Percentiles rank a stretch among this genome's conserved stretches.
phyloP scores from a whole-genome alignment of 2,888 invertebrate species.

The Agapetus fuscipes region DNA sequence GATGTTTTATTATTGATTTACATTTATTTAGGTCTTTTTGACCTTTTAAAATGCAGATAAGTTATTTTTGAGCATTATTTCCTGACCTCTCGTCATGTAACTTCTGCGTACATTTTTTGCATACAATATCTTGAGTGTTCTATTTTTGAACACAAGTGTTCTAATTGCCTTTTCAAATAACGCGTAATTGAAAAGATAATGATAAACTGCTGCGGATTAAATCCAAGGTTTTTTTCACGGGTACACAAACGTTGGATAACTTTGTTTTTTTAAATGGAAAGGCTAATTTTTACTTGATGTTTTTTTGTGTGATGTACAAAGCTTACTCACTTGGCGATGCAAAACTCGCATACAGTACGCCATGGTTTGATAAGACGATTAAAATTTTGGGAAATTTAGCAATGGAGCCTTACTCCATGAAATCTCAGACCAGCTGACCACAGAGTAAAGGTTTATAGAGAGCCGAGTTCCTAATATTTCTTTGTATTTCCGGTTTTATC shows the following conservation, averaged over 20 bases:
- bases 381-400: conserved; percentile 1
- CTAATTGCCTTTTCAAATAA: background rate
- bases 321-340: conserved; percentile 58
- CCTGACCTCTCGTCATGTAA: too few relatives aligned
- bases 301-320: background rate
- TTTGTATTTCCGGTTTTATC: too few relatives aligned
- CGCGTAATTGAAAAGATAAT: background rate
- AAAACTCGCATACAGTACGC: conserved; percentile 70
- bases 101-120: too few relatives aligned
- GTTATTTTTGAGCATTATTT: too few relatives aligned
- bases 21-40: background rate
- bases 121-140: too few relatives aligned
- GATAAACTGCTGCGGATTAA: background rate
- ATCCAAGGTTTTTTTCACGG: background rate
- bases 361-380: conserved; percentile 40
- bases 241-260: background rate
- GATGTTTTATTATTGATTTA: background rate
- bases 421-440: too few relatives aligned
- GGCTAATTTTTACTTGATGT: background rate
- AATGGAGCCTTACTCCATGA: too few relatives aligned
- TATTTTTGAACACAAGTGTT: too few relatives aligned
- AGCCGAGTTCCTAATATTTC: too few relatives aligned
- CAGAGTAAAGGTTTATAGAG: too few relatives aligned
- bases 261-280: too few relatives aligned
- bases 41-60: background rate